Conservation (phyloP, 2,797 vertebrate genomes). For the Aphelocoma californica region DNA sequence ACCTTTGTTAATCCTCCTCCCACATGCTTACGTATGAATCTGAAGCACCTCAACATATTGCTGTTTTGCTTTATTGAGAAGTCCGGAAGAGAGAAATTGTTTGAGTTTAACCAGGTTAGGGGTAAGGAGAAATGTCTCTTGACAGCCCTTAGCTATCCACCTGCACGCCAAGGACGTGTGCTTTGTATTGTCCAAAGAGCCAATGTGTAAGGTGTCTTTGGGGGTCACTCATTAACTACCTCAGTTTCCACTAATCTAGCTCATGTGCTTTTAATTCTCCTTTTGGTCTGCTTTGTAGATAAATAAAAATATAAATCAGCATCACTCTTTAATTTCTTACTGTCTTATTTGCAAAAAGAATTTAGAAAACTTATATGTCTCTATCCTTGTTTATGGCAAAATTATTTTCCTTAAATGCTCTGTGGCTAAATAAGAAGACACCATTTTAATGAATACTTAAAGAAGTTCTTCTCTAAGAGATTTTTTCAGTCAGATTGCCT, state of each 20-base stretch:
- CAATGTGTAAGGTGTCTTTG: not conserved
- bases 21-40: rapidly evolving
- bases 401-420: not conserved
- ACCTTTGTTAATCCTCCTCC: not conserved
- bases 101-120: not conserved
- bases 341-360: not conserved
- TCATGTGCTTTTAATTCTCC: not conserved
- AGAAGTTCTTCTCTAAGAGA: not conserved
- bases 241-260: not conserved
- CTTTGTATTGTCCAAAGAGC: not conserved
- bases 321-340: not conserved
- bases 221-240: not conserved
- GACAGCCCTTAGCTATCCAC: not conserved
- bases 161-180: not conserved
- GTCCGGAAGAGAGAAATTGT: not conserved
- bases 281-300: not conserved
- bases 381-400: not conserved
- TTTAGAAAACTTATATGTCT: not conserved
- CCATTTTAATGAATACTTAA: slow-evolving; percentile 30
- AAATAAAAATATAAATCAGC: not conserved
- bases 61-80: not conserved
- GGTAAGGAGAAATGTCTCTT: not conserved
- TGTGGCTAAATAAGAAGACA: not conserved
- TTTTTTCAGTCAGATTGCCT: slow-evolving; percentile 23
- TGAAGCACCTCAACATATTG: not conserved